phyloP scores from a whole-genome alignment of 2,113 vertebrate genomes.

The Lophura nycthemera region DNA sequence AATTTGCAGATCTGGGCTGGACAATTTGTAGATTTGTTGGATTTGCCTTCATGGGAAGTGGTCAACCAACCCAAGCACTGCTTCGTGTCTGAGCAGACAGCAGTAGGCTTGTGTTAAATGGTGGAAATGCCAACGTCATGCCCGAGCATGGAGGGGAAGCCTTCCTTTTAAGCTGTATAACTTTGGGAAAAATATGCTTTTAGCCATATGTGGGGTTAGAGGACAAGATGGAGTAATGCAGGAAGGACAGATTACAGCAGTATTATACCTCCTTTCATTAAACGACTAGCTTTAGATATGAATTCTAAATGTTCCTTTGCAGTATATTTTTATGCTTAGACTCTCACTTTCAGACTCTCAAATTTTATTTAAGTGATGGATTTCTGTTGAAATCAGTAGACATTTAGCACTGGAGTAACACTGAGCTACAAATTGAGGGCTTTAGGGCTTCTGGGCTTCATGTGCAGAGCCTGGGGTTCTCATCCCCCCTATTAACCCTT shows the following conservation, averaged over 20 bases:
- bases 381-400: conserved; percentile 10
- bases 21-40: background rate
- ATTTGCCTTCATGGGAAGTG: background rate
- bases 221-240: background rate
- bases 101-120: background rate
- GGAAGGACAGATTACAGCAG: background rate
- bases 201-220: background rate
- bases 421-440: background rate
- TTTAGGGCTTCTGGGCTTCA: conserved; percentile 12
- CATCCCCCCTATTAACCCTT: background rate
- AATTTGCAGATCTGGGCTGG: background rate
- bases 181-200: background rate
- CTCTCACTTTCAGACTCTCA: conserved; percentile 30
- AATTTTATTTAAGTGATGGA: conserved; percentile 34
- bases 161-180: background rate
- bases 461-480: background rate
- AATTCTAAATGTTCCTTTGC: conserved; percentile 22
- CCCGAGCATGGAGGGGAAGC: background rate
- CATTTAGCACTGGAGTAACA: background rate
- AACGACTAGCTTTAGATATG: background rate
- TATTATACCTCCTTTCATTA: background rate
- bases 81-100: background rate
- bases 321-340: conserved; percentile 37
- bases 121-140: background rate
- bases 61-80: background rate